Evolutionary conservation across 2,888 invertebrate genomes (phyloP).

Genomic region (Drosophila merina): DNA sequence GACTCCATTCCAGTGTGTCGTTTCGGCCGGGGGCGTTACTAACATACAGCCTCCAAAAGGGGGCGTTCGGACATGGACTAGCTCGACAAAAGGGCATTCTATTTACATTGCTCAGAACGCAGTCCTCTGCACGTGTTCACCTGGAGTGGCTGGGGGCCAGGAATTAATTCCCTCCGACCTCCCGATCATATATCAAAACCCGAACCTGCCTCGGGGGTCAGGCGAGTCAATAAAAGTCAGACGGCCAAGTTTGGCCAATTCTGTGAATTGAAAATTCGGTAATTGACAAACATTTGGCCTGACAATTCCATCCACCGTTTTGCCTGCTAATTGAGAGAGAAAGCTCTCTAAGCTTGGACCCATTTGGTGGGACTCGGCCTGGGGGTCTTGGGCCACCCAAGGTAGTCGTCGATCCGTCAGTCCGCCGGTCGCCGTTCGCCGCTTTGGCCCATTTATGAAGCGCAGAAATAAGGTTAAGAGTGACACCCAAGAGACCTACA

Average conservation of each 20-base stretch:
- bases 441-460: slow-evolving; percentile 68
- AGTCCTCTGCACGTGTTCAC: slow-evolving; percentile 36
- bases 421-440: slow-evolving; percentile 19
- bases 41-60: slow-evolving; percentile 55
- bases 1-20: neutral
- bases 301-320: slow-evolving; percentile 30
- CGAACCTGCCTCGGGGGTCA: slow-evolving; percentile 34
- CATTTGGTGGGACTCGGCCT: neutral
- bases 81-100: slow-evolving; percentile 56
- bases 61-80: slow-evolving; percentile 63
- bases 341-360: slow-evolving; percentile 12
- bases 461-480: slow-evolving; percentile 73
- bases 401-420: slow-evolving; percentile 23
- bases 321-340: slow-evolving; percentile 36
- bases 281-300: slow-evolving; percentile 39
- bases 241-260: slow-evolving; percentile 32
- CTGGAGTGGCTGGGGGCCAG: slow-evolving; percentile 31
- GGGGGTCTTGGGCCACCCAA: slow-evolving; percentile 55
- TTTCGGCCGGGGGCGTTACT: slow-evolving; percentile 43
- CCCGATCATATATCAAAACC: slow-evolving; percentile 27
- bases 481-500: slow-evolving; percentile 78
- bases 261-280: slow-evolving; percentile 27
- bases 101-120: slow-evolving; percentile 42
- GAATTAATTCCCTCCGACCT: slow-evolving; percentile 44
- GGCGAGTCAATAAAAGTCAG: slow-evolving; percentile 39